A percentile compares a stretch with the other conserved stretches of the same genome.
Conservation (phyloP, 2,888 invertebrate genomes). For the Ennomos erosarius region DNA sequence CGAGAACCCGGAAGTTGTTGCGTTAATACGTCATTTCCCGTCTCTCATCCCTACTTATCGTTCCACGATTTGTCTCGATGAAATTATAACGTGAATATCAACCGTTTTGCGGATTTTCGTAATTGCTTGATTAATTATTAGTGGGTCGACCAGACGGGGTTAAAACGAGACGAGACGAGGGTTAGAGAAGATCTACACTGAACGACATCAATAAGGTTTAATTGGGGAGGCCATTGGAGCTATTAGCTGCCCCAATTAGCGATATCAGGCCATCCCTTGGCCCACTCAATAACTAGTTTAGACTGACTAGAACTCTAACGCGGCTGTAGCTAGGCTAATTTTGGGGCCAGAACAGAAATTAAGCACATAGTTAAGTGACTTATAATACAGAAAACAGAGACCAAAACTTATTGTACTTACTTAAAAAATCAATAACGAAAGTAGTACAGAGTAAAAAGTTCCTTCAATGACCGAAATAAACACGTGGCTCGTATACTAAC, state of each 20-base stretch:
- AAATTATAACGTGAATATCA: constrained; percentile 64
- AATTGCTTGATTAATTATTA: constrained; percentile 84
- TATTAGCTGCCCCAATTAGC: constrained; percentile 77
- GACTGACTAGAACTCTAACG: constrained; percentile 15
- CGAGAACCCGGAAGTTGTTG: not conserved
- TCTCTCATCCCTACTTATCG: constrained; percentile 18
- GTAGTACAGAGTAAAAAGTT: too few species aligned
- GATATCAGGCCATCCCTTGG: constrained; percentile 59
- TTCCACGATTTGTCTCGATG: constrained; percentile 41
- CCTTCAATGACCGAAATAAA: too few species aligned
- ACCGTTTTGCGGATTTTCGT: constrained; percentile 61
- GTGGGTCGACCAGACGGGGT: constrained; percentile 72
- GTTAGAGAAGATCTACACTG: constrained; percentile 72
- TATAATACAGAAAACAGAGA: too few species aligned
- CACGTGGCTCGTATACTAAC: too few species aligned
- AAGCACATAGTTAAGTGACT: too few species aligned
- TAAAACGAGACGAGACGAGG: constrained; percentile 80
- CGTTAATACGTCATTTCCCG: constrained; percentile 12
- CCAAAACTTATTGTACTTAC: too few species aligned
- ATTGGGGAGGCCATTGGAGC: constrained; percentile 78
- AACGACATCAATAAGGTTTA: constrained; percentile 80
- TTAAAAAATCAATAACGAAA: too few species aligned
- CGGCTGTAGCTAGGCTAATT: constrained; percentile 2
- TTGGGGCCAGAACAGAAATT: not conserved
- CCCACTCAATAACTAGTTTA: constrained; percentile 44